phyloP scores from a whole-genome alignment of 2,888 invertebrate genomes.

The Drosophila fulvimacula region DNA sequence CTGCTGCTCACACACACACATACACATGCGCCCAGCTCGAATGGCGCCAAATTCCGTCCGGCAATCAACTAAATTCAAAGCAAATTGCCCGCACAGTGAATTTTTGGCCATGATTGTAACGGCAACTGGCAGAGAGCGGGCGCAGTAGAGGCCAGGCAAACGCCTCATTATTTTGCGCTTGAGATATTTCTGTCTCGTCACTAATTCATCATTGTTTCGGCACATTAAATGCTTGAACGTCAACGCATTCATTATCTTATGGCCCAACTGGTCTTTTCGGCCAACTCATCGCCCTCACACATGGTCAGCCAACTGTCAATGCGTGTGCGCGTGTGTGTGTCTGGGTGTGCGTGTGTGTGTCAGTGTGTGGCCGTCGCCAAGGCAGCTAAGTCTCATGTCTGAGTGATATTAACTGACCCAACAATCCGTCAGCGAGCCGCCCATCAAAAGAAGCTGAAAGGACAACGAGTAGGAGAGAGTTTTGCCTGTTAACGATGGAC shows the following conservation, averaged over 20 bases:
- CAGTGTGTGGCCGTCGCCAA: constrained; percentile 53
- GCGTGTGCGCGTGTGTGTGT: neutral
- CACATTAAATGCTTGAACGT: constrained; percentile 82
- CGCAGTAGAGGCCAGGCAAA: constrained; percentile 42
- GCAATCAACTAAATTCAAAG: constrained; percentile 81
- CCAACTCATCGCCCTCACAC: constrained; percentile 71
- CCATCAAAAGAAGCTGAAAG: constrained; percentile 1
- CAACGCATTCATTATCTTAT: constrained; percentile 80
- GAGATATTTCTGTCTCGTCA: constrained; percentile 81
- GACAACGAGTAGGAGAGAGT: neutral
- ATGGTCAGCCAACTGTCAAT: constrained; percentile 53
- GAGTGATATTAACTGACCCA: constrained; percentile 80
- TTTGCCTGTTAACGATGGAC: neutral
- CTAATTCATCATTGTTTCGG: constrained; percentile 82
- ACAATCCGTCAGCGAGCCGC: constrained; percentile 76
- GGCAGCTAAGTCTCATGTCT: constrained; percentile 50
- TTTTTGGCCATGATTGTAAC: constrained; percentile 37
- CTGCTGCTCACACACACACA: constrained; percentile 11
- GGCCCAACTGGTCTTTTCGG: constrained; percentile 53
- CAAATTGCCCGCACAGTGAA: constrained; percentile 75
- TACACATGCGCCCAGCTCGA: constrained; percentile 27
- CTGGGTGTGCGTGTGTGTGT: neutral
- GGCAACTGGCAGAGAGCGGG: neutral
- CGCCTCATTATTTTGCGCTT: constrained; percentile 80
- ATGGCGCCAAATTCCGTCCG: constrained; percentile 75